Evolutionary conservation across 2,113 vertebrate genomes (phyloP), one percentile per base, ranked within the genome.

Genomic region (Ptilonorhynchus violaceus): DNA sequence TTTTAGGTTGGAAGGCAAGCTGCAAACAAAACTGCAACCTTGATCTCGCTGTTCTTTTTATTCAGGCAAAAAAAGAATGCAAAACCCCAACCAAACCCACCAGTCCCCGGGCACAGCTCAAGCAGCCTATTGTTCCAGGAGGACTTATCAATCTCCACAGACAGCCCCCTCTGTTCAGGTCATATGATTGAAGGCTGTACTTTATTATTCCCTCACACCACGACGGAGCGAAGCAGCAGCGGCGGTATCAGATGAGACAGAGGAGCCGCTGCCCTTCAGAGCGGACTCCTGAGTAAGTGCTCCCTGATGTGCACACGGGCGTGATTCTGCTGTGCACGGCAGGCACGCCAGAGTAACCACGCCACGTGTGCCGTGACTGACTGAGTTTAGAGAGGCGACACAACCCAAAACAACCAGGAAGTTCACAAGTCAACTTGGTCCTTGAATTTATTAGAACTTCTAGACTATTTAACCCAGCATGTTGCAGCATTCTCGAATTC

Each of bases 121-220:
- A 83, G 63, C 64, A 80, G 83, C 77, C 86, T 74, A 17, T 86
- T 93, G 67, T 88, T 95, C 89, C 28, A 6, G 39, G 41, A 89
- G 52, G 62, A 70, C 33, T 64, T 96, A 95, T 85, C 95, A 92
- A 94, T 97, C 97, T 88, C 75, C 58, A 47, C 63, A 89, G 93
- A 94, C 88, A 93, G 56, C 74, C 44, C 53, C n/a, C 33, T 70
- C 92, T 78, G 96, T 96, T 92, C 84, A 88, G 74, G 81, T 53
- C 41, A 16, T 22, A 74, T 55, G 93, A 96, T 56, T 79, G 89
- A 94, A 96, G 79, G 85, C 93, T 96, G 93, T 69, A 66, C 75
- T 96, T 96, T 66, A 94, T 92, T 96, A 92, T 94, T 94, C 90
- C 78, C 89, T 93, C 90, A 52, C 50, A 72, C 86, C 79, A 75